Percentiles rank a stretch among this genome's conserved stretches.
phyloP scores from a whole-genome alignment of 1,140 invertebrate genomes.

The Gryllus bimaculatus region DNA sequence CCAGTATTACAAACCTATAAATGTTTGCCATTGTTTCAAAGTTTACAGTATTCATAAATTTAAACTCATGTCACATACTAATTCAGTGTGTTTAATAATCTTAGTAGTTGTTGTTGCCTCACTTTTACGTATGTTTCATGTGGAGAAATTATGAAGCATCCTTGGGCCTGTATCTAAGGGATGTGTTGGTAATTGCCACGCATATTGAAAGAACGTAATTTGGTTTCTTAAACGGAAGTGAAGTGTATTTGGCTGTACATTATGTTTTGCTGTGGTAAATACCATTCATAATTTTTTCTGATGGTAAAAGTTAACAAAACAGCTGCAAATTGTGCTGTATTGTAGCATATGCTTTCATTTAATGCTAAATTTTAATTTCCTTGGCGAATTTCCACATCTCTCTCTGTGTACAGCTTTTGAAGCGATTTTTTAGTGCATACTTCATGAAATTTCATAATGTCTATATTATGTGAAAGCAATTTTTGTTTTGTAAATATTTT shows the following conservation, averaged over 20 bases:
- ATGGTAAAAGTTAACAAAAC: neutral
- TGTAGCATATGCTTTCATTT: neutral
- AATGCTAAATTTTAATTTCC: neutral
- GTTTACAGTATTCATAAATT: neutral
- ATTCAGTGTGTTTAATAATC: neutral
- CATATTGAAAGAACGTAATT: too few species aligned
- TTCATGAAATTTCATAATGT: constrained; percentile 61
- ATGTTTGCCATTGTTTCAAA: neutral
- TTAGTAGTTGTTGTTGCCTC: neutral
- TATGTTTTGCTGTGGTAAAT: neutral
- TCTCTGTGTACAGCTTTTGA: neutral
- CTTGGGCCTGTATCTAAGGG: neutral
- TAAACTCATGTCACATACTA: neutral
- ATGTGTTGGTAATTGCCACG: too few species aligned
- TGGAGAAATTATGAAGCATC: neutral
- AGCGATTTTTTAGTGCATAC: constrained; percentile 28
- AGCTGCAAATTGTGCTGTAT: neutral
- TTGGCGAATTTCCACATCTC: neutral
- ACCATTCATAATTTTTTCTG: neutral
- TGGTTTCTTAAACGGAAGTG: too few species aligned
- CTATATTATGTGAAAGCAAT: constrained; percentile 22
- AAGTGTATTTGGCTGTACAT: too few species aligned
- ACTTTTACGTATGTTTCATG: neutral
- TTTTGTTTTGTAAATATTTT: neutral
- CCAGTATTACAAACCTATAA: neutral